These are phyloP conservation scores for Manacus vitellinus DNA, from an alignment of 2,113 vertebrate species.

Conservation along the genomic window DNA sequence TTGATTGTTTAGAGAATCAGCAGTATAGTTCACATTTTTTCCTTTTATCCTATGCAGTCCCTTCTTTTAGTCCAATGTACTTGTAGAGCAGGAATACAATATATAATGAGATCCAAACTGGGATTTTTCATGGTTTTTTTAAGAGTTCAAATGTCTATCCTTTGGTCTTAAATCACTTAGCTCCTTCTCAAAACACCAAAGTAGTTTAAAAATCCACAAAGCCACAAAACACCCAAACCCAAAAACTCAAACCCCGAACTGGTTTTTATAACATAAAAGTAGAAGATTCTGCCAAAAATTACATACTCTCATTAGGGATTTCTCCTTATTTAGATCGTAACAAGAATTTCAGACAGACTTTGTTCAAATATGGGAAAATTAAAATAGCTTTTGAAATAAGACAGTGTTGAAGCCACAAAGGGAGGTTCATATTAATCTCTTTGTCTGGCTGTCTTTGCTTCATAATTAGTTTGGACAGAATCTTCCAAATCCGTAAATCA, in stretches of 20 bases:
- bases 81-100: not conserved
- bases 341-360: not conserved
- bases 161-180: not conserved
- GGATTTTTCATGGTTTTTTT: not conserved
- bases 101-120: not conserved
- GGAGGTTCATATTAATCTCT: not conserved
- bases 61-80: not conserved
- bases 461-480: not conserved
- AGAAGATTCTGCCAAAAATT: not conserved
- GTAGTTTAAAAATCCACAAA: not conserved
- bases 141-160: not conserved
- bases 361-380: not conserved
- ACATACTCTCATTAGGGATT: not conserved
- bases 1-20: not conserved
- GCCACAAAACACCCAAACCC: not conserved
- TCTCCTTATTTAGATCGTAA: not conserved
- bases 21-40: not conserved
- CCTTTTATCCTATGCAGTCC: not conserved
- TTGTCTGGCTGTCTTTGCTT: not conserved
- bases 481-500: constrained; percentile 14
- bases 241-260: not conserved
- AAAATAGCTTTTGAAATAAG: not conserved
- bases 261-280: not conserved
- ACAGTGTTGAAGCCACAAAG: not conserved
- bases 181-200: not conserved